These are phyloP conservation scores for Pampus argenteus DNA, from an alignment of 2,797 vertebrate species.

Conservation along the genomic window DNA sequence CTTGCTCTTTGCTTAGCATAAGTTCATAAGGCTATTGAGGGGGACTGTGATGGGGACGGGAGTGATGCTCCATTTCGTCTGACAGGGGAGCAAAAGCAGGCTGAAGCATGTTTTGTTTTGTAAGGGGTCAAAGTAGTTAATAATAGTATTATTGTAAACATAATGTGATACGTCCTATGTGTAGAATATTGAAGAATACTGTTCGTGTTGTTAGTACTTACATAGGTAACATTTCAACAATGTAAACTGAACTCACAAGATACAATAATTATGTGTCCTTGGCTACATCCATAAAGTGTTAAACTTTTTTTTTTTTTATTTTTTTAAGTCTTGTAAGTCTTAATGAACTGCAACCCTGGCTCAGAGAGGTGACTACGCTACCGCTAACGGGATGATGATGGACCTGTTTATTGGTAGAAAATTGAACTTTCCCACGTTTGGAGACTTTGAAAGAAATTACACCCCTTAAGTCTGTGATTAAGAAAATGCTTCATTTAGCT, in stretches of 20 bases:
- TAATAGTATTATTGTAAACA: not conserved
- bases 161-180: not conserved
- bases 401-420: constrained; percentile 67
- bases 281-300: not conserved
- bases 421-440: constrained; percentile 64
- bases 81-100: not conserved
- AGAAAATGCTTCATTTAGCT: constrained; percentile 76
- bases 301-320: not conserved
- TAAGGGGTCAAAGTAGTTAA: not conserved
- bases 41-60: no score
- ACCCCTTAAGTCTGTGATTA: constrained; percentile 75
- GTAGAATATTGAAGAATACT: not conserved
- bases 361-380: constrained; percentile 50
- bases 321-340: constrained; percentile 28
- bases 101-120: not conserved
- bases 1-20: constrained; percentile 60
- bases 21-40: constrained; percentile 39
- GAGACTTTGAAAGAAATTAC: constrained; percentile 72
- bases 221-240: not conserved
- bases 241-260: not conserved
- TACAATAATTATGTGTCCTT: not conserved
- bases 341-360: constrained; percentile 43
- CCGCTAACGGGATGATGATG: constrained; percentile 62
- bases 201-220: not conserved
- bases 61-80: not conserved